Percentiles rank a stretch among this genome's conserved stretches.
These are phyloP conservation scores for Albula glossodonta DNA, from an alignment of 2,113 vertebrate species.

Conservation along the genomic window DNA sequence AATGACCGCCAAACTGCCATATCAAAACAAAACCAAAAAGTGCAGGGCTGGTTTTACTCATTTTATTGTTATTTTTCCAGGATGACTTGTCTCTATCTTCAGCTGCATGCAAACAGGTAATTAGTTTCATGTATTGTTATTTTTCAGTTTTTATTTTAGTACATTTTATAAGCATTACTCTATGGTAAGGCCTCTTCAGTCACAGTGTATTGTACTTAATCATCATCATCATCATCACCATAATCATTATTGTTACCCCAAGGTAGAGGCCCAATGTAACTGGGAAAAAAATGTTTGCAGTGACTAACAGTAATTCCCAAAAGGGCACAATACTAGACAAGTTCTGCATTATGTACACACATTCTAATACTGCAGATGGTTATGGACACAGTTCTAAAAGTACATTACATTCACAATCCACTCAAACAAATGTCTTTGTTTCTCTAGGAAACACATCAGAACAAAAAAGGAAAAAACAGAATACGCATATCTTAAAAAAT, in stretches of 20 bases:
- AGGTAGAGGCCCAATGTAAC: constrained; percentile 64
- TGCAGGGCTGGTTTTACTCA: constrained; percentile 17
- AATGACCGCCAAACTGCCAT: neutral
- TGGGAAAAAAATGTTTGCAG: constrained; percentile 50
- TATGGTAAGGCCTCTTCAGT: constrained; percentile 77
- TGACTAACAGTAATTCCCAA: constrained; percentile 58
- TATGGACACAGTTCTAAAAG: constrained; percentile 43
- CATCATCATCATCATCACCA: constrained; percentile 1
- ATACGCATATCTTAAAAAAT: constrained; percentile 5
- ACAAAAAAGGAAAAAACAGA: neutral
- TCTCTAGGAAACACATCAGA: constrained; percentile 18
- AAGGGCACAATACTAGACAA: constrained; percentile 57
- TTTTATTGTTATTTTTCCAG: constrained; percentile 25
- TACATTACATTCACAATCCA: constrained; percentile 36
- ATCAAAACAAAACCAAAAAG: neutral
- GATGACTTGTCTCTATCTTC: constrained; percentile 61
- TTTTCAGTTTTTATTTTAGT: constrained; percentile 53
- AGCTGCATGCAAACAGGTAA: constrained; percentile 75
- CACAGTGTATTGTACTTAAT: constrained; percentile 69
- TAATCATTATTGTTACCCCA: constrained; percentile 33
- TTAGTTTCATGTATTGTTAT: constrained; percentile 42
- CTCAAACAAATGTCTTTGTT: constrained; percentile 27
- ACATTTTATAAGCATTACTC: constrained; percentile 66
- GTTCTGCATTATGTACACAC: constrained; percentile 49
- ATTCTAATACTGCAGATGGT: constrained; percentile 59